These are phyloP conservation scores for Orius laevigatus DNA, from an alignment of 1,140 invertebrate species.

Conservation along the genomic window DNA sequence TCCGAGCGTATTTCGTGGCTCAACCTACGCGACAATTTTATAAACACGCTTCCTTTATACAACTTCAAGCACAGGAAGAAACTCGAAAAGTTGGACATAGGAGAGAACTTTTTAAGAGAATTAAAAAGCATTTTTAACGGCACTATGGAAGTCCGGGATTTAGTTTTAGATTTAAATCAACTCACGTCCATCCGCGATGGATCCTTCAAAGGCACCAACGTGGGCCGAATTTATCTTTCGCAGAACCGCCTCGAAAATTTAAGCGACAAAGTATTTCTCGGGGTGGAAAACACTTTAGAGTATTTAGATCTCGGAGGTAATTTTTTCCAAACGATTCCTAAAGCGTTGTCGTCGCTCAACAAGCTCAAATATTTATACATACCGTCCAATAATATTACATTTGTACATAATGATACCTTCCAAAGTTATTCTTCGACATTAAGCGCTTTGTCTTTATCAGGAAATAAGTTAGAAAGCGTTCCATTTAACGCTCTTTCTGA, in stretches of 20 bases:
- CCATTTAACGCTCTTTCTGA: conserved; percentile 47
- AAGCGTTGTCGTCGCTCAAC: conserved; percentile 43
- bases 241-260: conserved; percentile 54
- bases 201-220: conserved; percentile 47
- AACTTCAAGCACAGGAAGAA: conserved; percentile 40
- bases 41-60: conserved; percentile 44
- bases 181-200: conserved; percentile 42
- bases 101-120: conserved; percentile 57
- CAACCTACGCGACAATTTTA: conserved; percentile 65
- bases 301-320: conserved; percentile 75
- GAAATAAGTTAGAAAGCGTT: conserved; percentile 56
- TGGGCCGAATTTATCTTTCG: conserved; percentile 58
- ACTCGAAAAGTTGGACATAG: conserved; percentile 67
- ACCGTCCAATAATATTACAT: conserved; percentile 56
- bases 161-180: conserved; percentile 65
- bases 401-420: conserved; percentile 36
- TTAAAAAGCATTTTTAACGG: conserved; percentile 44
- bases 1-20: conserved; percentile 41
- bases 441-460: conserved; percentile 60
- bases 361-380: conserved; percentile 61
- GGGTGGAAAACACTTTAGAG: conserved; percentile 53
- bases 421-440: conserved; percentile 38
- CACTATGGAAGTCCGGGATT: conserved; percentile 52
- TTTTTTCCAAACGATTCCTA: conserved; percentile 45
- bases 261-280: conserved; percentile 49